Evolutionary conservation across 2,113 vertebrate species (phyloP), one percentile per base, ranked within the genome.

Genomic region (Reinhardtius hippoglossoides): DNA sequence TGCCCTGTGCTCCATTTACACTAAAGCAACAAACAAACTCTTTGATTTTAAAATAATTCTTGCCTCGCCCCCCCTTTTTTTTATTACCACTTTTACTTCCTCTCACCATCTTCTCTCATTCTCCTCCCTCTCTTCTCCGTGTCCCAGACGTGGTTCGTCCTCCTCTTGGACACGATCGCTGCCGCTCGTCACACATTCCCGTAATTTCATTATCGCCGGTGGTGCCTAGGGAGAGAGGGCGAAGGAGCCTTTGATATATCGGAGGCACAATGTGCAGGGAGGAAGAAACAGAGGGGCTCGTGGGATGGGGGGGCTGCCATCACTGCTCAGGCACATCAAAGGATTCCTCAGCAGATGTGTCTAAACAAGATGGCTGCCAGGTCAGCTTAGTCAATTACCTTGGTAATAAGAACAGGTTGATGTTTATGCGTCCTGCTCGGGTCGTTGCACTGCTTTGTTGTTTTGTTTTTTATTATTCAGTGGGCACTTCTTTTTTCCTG

Each of bases 271-370:
- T 71, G 44, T 81, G 62, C 58, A 59, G 64, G 14, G 42, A 81
- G 59, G 70, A 84, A 71, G 71, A 78, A 68, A 81, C 77, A 78
- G 72, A 66, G 81, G 48, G 67, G 44, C 62, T 83, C 52, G 40
- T 77, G 62, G 70, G 70, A 31, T 52, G 57, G 61, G 44, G 80
- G 77, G 73, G 67, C 64, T 74, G 71, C 67, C 84, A 78, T 79
- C 63, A 58, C 68, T 77, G 64, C 72, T 76, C 31, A 66, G 74
- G 48, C 65, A 88, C 87, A 68, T 91, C 86, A 89, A 89, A 88
- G 82, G 84, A 88, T 78, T 91, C 86, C 81, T 77, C 27, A 86
- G 83, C 85, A 88, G 90, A 89, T 87, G 89, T 88, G 80, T 85
- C 76, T 18, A 78, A 87, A 91, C 86, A 90, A 91, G 85, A 88